Evolutionary conservation across 35 echinoderm and acorn worm genomes (phyloP).

Genomic region (Heliocidaris tuberculata): DNA sequence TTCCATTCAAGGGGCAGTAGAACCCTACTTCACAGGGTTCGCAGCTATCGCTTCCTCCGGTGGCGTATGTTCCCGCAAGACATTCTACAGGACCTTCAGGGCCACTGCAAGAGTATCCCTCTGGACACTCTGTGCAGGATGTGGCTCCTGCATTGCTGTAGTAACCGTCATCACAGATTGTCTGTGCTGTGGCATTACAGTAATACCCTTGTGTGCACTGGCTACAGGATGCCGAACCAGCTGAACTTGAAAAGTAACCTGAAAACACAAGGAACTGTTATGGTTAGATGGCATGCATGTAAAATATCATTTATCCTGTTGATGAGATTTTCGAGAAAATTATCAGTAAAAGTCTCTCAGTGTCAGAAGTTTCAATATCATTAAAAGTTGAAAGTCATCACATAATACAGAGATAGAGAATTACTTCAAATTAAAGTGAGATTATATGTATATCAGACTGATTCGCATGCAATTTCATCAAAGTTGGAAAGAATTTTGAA

Average conservation of each 20-base stretch:
- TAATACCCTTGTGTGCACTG: slow-evolving; percentile 70
- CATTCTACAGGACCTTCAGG: slow-evolving; percentile 60
- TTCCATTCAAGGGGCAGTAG: slow-evolving; percentile 72
- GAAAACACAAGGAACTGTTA: neutral
- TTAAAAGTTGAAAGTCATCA: neutral
- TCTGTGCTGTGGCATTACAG: slow-evolving; percentile 63
- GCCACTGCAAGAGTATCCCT: slow-evolving; percentile 64
- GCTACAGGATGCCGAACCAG: slow-evolving; percentile 64
- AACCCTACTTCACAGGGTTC: slow-evolving; percentile 62
- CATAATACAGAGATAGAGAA: no score
- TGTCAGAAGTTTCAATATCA: neutral
- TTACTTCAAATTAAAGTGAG: no score
- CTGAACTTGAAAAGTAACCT: slow-evolving; percentile 61
- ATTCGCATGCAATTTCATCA: neutral
- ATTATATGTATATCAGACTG: neutral
- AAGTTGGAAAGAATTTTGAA: neutral
- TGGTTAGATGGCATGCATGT: neutral
- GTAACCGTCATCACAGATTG: slow-evolving; percentile 66
- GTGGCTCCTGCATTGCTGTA: slow-evolving; percentile 74
- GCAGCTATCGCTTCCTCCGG: slow-evolving; percentile 64
- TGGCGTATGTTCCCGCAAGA: slow-evolving; percentile 68
- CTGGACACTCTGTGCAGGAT: slow-evolving; percentile 73
- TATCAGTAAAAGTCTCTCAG: neutral
- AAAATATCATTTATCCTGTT: neutral
- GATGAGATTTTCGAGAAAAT: neutral